Base-by-base conservation (phyloP, 2,797 vertebrate genomes). In the Aldrovandia affinis region DNA sequence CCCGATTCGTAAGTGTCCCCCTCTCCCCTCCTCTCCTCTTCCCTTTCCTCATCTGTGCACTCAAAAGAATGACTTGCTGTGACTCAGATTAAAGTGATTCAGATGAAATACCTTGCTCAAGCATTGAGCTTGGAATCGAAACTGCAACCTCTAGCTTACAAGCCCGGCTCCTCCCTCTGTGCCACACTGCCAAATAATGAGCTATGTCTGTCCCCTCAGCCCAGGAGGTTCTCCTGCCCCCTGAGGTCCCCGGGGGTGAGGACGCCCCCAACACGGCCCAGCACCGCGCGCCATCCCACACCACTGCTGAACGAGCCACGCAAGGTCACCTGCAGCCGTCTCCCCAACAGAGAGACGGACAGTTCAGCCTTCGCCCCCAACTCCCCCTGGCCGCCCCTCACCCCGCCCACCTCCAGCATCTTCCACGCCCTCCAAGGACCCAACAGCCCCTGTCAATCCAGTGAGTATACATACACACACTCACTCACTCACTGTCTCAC, bases 231-330 rank as follows among this genome's bases (percentile, higher is more conserved):
- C 90, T 96, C 81, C 91, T 98, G 95, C 90, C 90, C 97, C 6
- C 95, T 99, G 86, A 99, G 98, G 94, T 99, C 98, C 79, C 98
- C 98, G 0, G 98, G 98, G 7, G 97, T 99, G 83, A 97, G 98
- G 1, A 97, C 98, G 1, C 97, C 97, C 47, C 96, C 97, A 0
- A 94, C 96, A 14, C 93, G 97, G 75, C 96, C 96, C 0, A 95
- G 97, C 77, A 96, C 97, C 85, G 96, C 98, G 96, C 94, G 97
- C 0, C 98, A 99, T 78, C 97, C 98, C 0, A 98, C 97, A 0
- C 97, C 97, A 0, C 94, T 98, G 89, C 98, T 98, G 91, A 98
- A 97, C 83, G 98, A 99, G 91, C 98, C 97, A 0, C 92, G 97
- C 20, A 99, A 99, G 90, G 98, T 99, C 85, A 99, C 98, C 89